Percentiles rank a stretch among this genome's conserved stretches.
Conservation (phyloP, 2,888 invertebrate genomes). For the Aethes cnicana region DNA sequence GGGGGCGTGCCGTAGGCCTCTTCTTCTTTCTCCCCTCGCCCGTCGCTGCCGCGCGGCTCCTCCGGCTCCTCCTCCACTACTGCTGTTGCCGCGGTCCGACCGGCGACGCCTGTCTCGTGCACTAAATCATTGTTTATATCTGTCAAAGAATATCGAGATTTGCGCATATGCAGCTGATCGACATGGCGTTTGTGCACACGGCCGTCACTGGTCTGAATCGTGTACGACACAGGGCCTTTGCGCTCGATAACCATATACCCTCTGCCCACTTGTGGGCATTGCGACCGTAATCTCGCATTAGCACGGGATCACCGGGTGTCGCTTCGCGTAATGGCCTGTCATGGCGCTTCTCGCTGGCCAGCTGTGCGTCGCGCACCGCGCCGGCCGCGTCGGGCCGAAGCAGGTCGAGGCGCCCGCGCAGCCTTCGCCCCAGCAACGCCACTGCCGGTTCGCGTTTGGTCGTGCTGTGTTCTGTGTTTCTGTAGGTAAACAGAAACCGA, state of each 20-base stretch:
- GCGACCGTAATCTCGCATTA: neutral
- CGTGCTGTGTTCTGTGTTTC: conserved; percentile 19
- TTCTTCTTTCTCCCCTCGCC: too few species aligned
- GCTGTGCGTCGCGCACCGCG: neutral
- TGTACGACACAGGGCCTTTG: neutral
- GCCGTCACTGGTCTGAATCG: neutral
- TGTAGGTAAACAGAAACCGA: conserved; percentile 13
- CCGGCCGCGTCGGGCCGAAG: conserved; percentile 15
- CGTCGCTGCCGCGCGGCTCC: too few species aligned
- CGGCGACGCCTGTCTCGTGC: too few species aligned
- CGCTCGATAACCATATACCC: neutral
- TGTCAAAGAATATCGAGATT: too few species aligned
- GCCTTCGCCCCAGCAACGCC: conserved; percentile 19
- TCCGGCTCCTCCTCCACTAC: too few species aligned
- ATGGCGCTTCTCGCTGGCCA: neutral
- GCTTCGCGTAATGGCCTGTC: neutral
- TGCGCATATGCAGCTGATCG: too few species aligned
- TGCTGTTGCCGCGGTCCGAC: too few species aligned
- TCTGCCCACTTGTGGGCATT: neutral
- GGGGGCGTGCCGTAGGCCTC: too few species aligned
- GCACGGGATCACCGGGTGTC: neutral
- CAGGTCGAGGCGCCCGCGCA: conserved; percentile 26
- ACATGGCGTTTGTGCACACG: neutral
- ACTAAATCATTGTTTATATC: too few species aligned
- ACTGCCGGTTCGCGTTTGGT: conserved; percentile 17